Conservation (phyloP, 2,888 invertebrate species). For the Drymonia ruficornis region DNA sequence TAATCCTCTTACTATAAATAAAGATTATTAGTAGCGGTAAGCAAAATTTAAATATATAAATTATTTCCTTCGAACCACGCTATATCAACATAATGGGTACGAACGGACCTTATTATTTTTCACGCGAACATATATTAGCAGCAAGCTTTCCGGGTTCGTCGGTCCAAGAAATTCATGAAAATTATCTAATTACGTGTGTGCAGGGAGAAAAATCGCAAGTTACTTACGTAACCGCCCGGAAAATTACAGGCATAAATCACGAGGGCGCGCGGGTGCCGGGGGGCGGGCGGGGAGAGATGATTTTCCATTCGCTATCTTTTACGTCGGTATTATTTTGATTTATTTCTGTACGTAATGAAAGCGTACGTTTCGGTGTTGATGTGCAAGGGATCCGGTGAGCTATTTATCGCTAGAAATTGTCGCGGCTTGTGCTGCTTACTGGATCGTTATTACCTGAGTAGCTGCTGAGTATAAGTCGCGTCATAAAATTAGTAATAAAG, state of each 20-base stretch:
- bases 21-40: constrained; percentile 36
- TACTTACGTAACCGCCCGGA: constrained; percentile 81
- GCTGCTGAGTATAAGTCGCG: constrained; percentile 48
- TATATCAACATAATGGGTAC: too few relatives aligned
- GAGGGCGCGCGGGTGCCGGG: constrained; percentile 49
- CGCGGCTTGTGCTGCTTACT: constrained; percentile 38
- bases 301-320: constrained; percentile 83
- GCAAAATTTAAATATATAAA: constrained; percentile 21
- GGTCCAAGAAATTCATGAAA: constrained; percentile 66
- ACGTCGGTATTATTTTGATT: constrained; percentile 82
- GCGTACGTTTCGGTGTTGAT: constrained; percentile 76
- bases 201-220: constrained; percentile 80
- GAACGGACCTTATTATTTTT: not conserved
- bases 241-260: constrained; percentile 82
- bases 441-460: constrained; percentile 62
- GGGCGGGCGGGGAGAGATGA: constrained; percentile 66
- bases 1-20: constrained; percentile 64
- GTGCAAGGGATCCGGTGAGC: constrained; percentile 64
- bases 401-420: constrained; percentile 59
- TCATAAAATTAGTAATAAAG: constrained; percentile 66
- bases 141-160: constrained; percentile 28
- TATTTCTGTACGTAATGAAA: constrained; percentile 80
- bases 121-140: not conserved
- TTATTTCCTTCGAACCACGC: constrained; percentile 16
- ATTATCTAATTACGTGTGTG: constrained; percentile 83